These are phyloP conservation scores for Coleophora flavipennella DNA, from an alignment of 2,888 invertebrate genomes.

Conservation along the genomic window DNA sequence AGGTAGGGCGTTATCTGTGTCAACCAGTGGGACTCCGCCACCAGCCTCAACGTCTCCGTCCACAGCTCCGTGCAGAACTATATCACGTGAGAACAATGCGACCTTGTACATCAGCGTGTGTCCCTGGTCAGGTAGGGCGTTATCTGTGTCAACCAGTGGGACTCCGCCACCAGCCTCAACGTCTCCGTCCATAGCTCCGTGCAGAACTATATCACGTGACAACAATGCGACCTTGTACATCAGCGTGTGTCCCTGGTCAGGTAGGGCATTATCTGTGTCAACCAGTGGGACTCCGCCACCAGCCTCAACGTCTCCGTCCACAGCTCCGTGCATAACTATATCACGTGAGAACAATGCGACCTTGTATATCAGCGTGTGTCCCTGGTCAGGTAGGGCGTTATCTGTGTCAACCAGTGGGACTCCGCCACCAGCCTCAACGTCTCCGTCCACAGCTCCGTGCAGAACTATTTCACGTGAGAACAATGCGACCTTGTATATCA, in stretches of 20 bases:
- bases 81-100: conserved; percentile 47
- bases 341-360: conserved; percentile 54
- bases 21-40: conserved; percentile 70
- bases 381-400: conserved; percentile 43
- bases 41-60: conserved; percentile 70
- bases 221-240: too few relatives aligned
- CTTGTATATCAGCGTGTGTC: conserved; percentile 80
- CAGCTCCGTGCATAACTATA: conserved; percentile 33
- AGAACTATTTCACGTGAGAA: conserved; percentile 47
- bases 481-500: too few relatives aligned
- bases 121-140: conserved; percentile 50
- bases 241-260: conserved; percentile 74
- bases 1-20: conserved; percentile 44
- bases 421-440: conserved; percentile 68
- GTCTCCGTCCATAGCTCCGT: conserved; percentile 62
- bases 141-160: conserved; percentile 66
- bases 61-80: conserved; percentile 43
- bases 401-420: conserved; percentile 68
- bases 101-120: too few relatives aligned
- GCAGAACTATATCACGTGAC: conserved; percentile 47
- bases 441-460: conserved; percentile 54
- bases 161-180: conserved; percentile 64
- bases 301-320: conserved; percentile 73
- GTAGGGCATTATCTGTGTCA: conserved; percentile 42
- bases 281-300: conserved; percentile 70